Conservation (phyloP, 2,797 vertebrate genomes). For the Melanotaenia boesemani region DNA sequence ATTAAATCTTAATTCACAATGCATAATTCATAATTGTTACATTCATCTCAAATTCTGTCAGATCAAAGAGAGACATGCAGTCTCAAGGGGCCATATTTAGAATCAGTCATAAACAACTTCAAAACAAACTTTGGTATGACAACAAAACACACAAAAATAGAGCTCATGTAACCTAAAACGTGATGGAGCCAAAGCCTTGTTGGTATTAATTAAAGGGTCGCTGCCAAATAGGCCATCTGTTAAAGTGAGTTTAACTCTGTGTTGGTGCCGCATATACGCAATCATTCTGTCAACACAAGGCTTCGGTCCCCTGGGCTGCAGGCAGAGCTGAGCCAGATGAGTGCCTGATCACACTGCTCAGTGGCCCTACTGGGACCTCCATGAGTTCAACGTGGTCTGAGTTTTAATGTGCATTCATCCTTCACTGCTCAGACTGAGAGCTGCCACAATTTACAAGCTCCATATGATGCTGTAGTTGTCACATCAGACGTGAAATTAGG, state of each 20-base stretch:
- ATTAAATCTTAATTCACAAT: constrained; percentile 13
- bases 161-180: constrained; percentile 42
- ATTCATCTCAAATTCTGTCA: constrained; percentile 34
- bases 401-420: constrained; percentile 36
- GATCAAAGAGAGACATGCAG: neutral
- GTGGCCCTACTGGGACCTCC: constrained; percentile 37
- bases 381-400: constrained; percentile 45
- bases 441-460: constrained; percentile 17
- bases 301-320: constrained; percentile 48
- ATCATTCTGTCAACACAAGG: constrained; percentile 35
- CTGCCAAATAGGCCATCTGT: constrained; percentile 60
- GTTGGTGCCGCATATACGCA: constrained; percentile 30
- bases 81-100: constrained; percentile 25
- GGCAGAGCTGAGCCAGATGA: constrained; percentile 66
- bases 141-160: constrained; percentile 26
- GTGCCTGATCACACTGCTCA: constrained; percentile 48
- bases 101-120: constrained; percentile 22
- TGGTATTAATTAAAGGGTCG: constrained; percentile 59
- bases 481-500: constrained; percentile 32
- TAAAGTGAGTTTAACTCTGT: constrained; percentile 50
- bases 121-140: constrained; percentile 30
- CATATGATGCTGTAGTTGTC: constrained; percentile 5
- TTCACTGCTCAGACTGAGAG: constrained; percentile 22
- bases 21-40: constrained; percentile 2
- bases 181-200: constrained; percentile 35